Percentiles rank a stretch among this genome's conserved stretches.
These are phyloP conservation scores for Gulo gulo DNA, from an alignment of 2,113 vertebrate species.

Conservation along the genomic window DNA sequence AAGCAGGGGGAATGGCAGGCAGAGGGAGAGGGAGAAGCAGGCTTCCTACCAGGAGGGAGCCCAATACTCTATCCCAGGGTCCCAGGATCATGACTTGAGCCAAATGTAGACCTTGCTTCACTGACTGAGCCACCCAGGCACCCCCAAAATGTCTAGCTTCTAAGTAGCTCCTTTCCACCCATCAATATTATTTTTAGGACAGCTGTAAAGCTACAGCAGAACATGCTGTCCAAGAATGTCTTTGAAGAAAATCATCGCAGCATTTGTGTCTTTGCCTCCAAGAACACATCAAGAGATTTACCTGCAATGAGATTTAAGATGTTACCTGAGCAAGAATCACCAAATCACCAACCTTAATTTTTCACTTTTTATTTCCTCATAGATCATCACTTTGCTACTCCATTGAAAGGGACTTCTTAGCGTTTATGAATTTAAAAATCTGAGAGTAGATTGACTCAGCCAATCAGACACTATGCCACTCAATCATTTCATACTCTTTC, in stretches of 20 bases:
- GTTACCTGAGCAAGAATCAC: background rate
- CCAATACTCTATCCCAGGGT: background rate
- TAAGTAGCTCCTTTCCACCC: background rate
- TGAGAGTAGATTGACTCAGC: background rate
- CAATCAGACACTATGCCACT: background rate
- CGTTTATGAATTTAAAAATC: conserved; percentile 3
- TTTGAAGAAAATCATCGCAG: background rate
- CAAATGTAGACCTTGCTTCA: background rate
- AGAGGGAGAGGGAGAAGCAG: background rate
- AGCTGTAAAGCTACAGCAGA: background rate
- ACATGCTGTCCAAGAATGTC: background rate
- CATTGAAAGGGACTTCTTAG: background rate
- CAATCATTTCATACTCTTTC: background rate
- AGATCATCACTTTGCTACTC: background rate
- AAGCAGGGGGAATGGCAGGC: too few relatives aligned
- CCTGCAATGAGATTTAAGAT: background rate
- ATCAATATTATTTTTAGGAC: background rate
- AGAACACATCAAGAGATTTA: background rate
- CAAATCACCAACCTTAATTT: background rate
- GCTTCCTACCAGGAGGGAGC: background rate
- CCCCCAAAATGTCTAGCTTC: background rate
- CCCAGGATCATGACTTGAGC: background rate
- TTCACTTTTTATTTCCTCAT: background rate
- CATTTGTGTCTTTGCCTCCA: background rate
- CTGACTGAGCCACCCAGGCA: background rate